A percentile compares a stretch with the other conserved stretches of the same genome.
Conservation (phyloP, 53 echinoderm and acorn worm genomes). For the Arbacia lixula region DNA sequence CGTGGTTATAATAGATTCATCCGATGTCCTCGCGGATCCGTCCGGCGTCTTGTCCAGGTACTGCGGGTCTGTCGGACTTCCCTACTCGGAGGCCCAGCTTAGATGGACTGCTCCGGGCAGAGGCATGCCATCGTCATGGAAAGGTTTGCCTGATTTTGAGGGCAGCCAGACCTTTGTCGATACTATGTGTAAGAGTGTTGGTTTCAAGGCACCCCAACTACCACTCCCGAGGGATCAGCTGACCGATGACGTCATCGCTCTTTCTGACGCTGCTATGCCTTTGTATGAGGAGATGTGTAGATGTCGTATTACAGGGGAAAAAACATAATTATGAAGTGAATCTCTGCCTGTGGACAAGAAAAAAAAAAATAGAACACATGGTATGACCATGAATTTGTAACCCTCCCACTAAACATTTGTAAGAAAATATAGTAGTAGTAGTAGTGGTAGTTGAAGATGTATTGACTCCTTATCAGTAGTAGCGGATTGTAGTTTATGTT, state of each 20-base stretch:
- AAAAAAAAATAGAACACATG: too few relatives aligned
- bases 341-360: too few relatives aligned
- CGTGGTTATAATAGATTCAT: background rate
- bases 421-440: too few relatives aligned
- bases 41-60: slow-evolving; percentile 2
- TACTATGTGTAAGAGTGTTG: background rate
- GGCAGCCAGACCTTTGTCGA: background rate
- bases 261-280: slow-evolving; percentile 11
- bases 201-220: background rate
- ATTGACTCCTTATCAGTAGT: too few relatives aligned
- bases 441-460: too few relatives aligned
- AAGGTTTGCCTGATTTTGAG: too few relatives aligned
- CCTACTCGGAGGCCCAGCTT: background rate
- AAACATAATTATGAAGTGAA: too few relatives aligned
- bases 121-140: background rate
- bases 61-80: slow-evolving; percentile 14
- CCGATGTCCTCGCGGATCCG: background rate
- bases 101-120: background rate
- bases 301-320: background rate
- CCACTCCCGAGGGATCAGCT: background rate
- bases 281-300: slow-evolving; percentile 12
- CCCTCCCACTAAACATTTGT: too few relatives aligned
- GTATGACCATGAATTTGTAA: too few relatives aligned
- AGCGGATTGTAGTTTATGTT: too few relatives aligned
- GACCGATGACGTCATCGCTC: background rate